These are phyloP conservation scores for Portunus trituberculatus DNA, from an alignment of 1,140 invertebrate genomes.

Conservation along the genomic window DNA sequence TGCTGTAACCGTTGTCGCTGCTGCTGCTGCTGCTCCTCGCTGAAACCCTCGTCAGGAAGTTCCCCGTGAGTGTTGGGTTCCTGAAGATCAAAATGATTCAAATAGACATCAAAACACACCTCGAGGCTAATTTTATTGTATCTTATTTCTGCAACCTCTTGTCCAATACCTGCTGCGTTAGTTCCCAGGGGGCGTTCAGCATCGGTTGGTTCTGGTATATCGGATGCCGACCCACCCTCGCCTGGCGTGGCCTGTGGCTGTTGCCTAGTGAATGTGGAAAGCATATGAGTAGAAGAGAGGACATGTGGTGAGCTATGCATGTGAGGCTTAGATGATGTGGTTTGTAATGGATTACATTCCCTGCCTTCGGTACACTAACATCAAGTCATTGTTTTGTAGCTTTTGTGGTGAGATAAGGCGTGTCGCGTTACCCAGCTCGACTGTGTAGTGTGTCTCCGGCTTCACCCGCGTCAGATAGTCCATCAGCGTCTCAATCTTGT, in stretches of 20 bases:
- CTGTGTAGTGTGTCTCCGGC: conserved; percentile 54
- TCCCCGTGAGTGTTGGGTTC: background rate
- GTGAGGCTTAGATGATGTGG: background rate
- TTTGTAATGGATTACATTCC: too few species aligned
- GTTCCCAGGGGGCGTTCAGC: conserved; percentile 45
- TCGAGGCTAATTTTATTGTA: too few species aligned
- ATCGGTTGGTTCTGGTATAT: conserved; percentile 39
- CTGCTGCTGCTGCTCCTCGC: background rate
- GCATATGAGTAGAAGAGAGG: background rate
- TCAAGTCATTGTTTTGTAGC: background rate
- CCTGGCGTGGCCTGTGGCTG: conserved; percentile 50
- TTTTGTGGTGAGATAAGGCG: background rate
- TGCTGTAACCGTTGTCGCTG: background rate
- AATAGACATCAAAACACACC: too few species aligned
- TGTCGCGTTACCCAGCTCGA: conserved; percentile 56
- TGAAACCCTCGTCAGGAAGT: background rate
- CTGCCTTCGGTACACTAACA: too few species aligned
- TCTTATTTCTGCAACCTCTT: background rate
- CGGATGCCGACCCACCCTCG: conserved; percentile 38
- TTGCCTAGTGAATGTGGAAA: conserved; percentile 8
- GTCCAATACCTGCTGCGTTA: background rate
- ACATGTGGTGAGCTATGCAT: background rate
- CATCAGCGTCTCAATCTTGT: conserved; percentile 67
- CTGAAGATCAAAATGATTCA: background rate
- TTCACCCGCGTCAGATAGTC: conserved; percentile 64